Conservation (phyloP, 2,888 invertebrate species). For the Cephonodes hylas region DNA sequence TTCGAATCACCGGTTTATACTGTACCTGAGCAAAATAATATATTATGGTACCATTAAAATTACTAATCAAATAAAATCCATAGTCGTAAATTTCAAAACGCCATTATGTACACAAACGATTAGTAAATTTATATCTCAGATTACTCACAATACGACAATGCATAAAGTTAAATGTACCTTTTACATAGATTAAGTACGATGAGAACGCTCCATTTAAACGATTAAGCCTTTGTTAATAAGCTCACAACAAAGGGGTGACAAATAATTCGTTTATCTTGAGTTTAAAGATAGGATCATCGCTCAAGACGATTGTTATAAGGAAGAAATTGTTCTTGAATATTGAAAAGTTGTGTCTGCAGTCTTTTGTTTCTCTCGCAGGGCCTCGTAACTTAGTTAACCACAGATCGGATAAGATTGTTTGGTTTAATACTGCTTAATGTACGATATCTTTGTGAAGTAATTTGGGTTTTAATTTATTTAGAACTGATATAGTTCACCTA, state of each 20-base stretch:
- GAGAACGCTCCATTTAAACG: constrained; percentile 63
- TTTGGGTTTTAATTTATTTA: background rate
- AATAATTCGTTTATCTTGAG: constrained; percentile 65
- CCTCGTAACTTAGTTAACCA: background rate
- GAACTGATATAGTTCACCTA: too few species aligned
- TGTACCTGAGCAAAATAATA: background rate
- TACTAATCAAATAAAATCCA: constrained; percentile 13
- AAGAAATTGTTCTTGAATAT: constrained; percentile 4
- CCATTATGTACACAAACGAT: constrained; percentile 5
- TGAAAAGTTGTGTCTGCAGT: background rate
- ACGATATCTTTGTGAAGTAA: background rate
- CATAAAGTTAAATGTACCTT: constrained; percentile 55
- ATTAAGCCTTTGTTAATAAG: constrained; percentile 74
- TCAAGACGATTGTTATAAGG: constrained; percentile 30
- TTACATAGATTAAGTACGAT: constrained; percentile 60
- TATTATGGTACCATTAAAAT: background rate
- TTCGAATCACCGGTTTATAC: background rate
- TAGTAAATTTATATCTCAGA: constrained; percentile 29
- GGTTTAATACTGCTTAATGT: background rate
- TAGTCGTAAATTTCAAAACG: constrained; percentile 8
- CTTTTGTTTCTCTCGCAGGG: background rate
- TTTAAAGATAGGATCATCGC: constrained; percentile 43
- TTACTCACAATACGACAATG: constrained; percentile 49
- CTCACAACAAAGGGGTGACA: constrained; percentile 70
- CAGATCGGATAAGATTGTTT: background rate